Conservation (phyloP, 2,113 vertebrate genomes). For the Odocoileus hemionus region DNA sequence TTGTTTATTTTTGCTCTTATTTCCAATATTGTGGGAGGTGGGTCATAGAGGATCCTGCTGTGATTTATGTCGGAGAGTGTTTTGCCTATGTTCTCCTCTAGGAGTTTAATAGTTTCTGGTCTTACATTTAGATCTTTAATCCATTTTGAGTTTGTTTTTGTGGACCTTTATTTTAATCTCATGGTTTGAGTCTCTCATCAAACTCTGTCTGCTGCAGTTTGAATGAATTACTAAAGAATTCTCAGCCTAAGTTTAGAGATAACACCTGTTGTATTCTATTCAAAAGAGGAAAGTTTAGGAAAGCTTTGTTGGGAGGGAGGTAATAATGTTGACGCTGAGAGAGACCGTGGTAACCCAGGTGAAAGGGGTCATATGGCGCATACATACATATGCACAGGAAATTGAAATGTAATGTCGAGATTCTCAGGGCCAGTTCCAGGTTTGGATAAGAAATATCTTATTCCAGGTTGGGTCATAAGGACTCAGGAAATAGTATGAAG, state of each 20-base stretch:
- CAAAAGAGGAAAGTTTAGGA: background rate
- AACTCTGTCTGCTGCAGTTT: background rate
- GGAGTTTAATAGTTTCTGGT: too few relatives aligned
- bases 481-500: background rate
- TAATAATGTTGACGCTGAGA: background rate
- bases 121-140: too few relatives aligned
- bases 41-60: too few relatives aligned
- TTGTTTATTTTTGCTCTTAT: too few relatives aligned
- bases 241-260: background rate
- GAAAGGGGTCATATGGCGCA: background rate
- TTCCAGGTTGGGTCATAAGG: background rate
- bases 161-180: background rate
- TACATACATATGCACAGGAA: background rate
- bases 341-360: background rate
- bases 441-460: background rate
- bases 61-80: too few relatives aligned
- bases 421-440: background rate
- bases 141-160: too few relatives aligned
- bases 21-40: too few relatives aligned
- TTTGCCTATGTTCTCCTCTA: too few relatives aligned
- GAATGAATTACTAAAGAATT: background rate
- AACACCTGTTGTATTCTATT: background rate
- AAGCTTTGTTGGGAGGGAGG: background rate
- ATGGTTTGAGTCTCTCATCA: background rate
- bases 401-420: background rate